Conservation (phyloP, 2,113 vertebrate genomes). For the Paramisgurnus dabryanus region DNA sequence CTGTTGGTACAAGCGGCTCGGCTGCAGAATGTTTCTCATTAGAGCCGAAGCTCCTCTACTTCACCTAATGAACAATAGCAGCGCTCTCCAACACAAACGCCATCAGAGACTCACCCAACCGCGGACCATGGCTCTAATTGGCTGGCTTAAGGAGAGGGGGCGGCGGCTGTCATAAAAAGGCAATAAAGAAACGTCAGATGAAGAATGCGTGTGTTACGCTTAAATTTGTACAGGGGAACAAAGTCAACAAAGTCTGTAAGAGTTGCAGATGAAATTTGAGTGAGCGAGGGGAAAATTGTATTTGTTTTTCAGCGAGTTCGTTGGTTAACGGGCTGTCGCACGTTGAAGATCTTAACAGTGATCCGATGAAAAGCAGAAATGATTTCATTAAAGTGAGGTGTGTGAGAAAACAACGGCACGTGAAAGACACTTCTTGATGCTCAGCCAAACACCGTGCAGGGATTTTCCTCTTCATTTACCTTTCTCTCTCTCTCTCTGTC, state of each 20-base stretch:
- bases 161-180: slow-evolving; percentile 58
- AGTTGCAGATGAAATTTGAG: slow-evolving; percentile 39
- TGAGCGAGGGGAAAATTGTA: background rate
- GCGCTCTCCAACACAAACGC: slow-evolving; percentile 63
- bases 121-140: slow-evolving; percentile 65
- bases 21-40: slow-evolving; percentile 69
- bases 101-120: slow-evolving; percentile 63
- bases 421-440: slow-evolving; percentile 36
- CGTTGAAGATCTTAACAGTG: background rate
- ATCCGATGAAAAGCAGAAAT: slow-evolving; percentile 24
- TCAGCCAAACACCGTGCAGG: slow-evolving; percentile 49
- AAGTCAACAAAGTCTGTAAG: slow-evolving; percentile 38
- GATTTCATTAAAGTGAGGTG: slow-evolving; percentile 24
- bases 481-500: slow-evolving; percentile 44
- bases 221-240: slow-evolving; percentile 64
- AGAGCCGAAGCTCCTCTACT: slow-evolving; percentile 61
- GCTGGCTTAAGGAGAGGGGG: slow-evolving; percentile 62
- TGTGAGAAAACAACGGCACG: background rate
- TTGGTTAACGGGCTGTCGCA: background rate
- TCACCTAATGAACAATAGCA: slow-evolving; percentile 76
- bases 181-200: slow-evolving; percentile 63
- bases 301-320: background rate
- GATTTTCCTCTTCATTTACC: slow-evolving; percentile 60
- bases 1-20: slow-evolving; percentile 61
- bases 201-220: slow-evolving; percentile 63